phyloP scores from a whole-genome alignment of 2,113 vertebrate genomes.

The Cheirogaleus medius region DNA sequence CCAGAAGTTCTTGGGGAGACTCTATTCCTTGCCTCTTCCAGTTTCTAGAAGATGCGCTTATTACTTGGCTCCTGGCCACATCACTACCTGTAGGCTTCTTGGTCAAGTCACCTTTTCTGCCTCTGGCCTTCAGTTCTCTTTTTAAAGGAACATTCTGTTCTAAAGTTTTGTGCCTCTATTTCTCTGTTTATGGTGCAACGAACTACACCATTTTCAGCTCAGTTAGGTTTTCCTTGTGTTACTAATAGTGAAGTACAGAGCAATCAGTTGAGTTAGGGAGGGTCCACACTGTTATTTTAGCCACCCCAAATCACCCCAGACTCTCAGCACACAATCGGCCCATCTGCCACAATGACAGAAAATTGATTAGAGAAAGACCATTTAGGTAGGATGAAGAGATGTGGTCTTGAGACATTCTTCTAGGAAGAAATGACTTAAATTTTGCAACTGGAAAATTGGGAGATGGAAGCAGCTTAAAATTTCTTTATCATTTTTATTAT shows the following conservation, averaged over 20 bases:
- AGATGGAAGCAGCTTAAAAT: neutral
- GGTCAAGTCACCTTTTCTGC: neutral
- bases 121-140: conserved; percentile 29
- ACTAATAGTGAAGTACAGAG: neutral
- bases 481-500: neutral
- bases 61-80: neutral
- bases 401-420: neutral
- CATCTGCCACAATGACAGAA: neutral
- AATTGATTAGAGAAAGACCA: neutral
- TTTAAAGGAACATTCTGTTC: conserved; percentile 67
- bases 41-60: neutral
- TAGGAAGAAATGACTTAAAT: conserved; percentile 3
- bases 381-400: neutral
- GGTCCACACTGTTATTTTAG: neutral
- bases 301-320: neutral
- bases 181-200: neutral
- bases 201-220: neutral
- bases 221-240: neutral
- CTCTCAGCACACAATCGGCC: neutral
- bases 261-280: neutral
- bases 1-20: neutral
- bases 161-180: conserved; percentile 61
- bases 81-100: neutral
- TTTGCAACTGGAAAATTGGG: conserved; percentile 21
- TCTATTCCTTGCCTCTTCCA: neutral